Evolutionary conservation across 2,113 vertebrate species (phyloP), one percentile per base, ranked within the genome.

Genomic region (Eulemur rufifrons): DNA sequence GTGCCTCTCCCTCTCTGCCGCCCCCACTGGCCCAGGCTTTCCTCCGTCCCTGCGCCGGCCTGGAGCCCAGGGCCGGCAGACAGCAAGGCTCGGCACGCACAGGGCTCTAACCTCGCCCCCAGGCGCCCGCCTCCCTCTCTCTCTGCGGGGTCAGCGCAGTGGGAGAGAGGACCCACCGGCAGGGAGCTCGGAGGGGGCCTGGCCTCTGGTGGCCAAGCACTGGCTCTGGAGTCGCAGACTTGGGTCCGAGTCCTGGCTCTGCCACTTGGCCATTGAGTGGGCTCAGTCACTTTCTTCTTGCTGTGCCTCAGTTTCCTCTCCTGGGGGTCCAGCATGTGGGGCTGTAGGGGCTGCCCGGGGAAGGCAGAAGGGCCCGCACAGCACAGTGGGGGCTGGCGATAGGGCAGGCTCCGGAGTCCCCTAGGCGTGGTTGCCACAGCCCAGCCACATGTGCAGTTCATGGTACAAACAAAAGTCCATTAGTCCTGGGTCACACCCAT

Each of bases 41-140:
- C 76, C 20, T 64, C 29, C 12, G 6, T 45, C 21, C 18, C 23
- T 2, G 2, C 3, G 3, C 17, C 3, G n/a, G 39, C 39, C 56
- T 21, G 59, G 27, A 47, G 52, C 90, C 37, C 25, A 63, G 64
- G 64, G 45, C 64, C 23, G 47, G 59, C 23, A 2, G 6, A 23
- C 6, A 13, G 27, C 2, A 37, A 61, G 78, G n/a, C 78, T 76
- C n/a, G 27, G 1, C 23, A 32, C 39, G 1, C 6, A 13, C 74
- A 12, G 5, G 34, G 56, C 11, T 20, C 10, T 8, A 54, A 15
- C 54, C 32, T 50, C 9, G 2, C n/a, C 11, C 15, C 8, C 27
- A 6, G 0, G 7, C 3, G 0, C 32, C 27, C 1, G 0, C 23
- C 13, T 37, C 52, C 50, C 59, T 17, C 34, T 18, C 39, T 61